Base-by-base conservation (phyloP, 2,797 vertebrate species). In the Sebastes umbrosus region DNA sequence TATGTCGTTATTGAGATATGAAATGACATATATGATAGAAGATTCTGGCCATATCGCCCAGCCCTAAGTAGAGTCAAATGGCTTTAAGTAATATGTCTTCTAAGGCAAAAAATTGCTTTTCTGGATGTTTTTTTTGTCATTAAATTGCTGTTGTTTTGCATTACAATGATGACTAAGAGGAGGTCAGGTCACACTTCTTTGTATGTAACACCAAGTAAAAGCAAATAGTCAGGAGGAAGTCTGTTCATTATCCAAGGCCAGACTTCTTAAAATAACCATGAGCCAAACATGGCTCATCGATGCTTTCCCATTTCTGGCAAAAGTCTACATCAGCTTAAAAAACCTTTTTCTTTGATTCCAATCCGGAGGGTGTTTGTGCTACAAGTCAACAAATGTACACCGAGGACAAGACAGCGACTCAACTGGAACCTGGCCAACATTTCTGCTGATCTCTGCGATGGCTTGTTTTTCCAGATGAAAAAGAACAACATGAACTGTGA, bases 391-490 rank as follows among this genome's bases (percentile, higher is more conserved):
- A 84, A 64, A 68, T 46, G 31, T 27, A 32, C 83, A 72, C 46
- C 7, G 3, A 77, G 46, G 34, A 82, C 62, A 60, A 80, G 68
- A 79, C 71, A 57, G 79, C 57, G 79, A 80, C 34, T 83, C 52
- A 52, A 12, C 18, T 75, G 64, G 70, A 84, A 64, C 78, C 31
- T 58, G 76, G 85, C 82, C 76, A 79, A 70, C 63, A 20, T 87
- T 75, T 87, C 84, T 81, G 62, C 76, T 73, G 64, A 70, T 85
- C 63, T 69, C 77, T 80, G 75, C 14, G 73, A 94, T 94, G 93
- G 93, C 92, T 94, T 93, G 75, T 83, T 90, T 90, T 89, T 90
- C 92, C 91, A 84, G 63, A 86, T 68, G 74, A 83, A 87, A 79
- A 66, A 73, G 20, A 77, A 67, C 20, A 77, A 79, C 62, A 20